Base-by-base conservation (phyloP, 2,888 invertebrate species). In the Euzetes globulus region DNA sequence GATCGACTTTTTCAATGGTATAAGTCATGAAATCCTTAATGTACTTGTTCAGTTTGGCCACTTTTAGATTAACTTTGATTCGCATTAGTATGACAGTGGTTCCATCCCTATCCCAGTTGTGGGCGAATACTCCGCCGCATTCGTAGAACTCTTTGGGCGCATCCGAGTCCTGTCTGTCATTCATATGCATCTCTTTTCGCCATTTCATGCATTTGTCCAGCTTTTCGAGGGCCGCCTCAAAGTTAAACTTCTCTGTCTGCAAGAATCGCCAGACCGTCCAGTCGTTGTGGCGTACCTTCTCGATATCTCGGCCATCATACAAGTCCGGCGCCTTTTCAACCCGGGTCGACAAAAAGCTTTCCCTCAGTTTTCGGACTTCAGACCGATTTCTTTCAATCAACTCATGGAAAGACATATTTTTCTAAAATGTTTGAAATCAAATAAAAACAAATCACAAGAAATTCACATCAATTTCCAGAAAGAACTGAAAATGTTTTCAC, bases 211-310 rank as follows among this genome's bases (percentile, higher is more conserved):
- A 25, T 45, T 33, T 37, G 27, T 72, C 72, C n/a, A 72, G 19
- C 19, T 58, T 55, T 6, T 72, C 72, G 9, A 72, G 22, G 1
- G 58, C 37, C 11, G 33, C 15, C 33, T 58, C 58, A 1, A 25
- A 19, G 11, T 60, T 22, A 19, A 33, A 45, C 9, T 41, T 29
- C 27, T 60, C 55, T 11, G 58, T 41, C 19, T 7, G 1, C 27
- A 72, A 13, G 25, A 72, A 72, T n/a, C 72, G 72, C 27, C 33
- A 72, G n/a, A 72, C 58, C 0, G 72, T 33, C 72, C 72, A 72
- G 60, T 72, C 72, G 22, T 58, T 60, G 5, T 29, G 11, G 1
- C 11, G 3, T 0, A 72, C 37, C n/a, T 58, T 55, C 3, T 37
- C 11, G 5, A 72, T 22, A 22, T 72, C 72, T 17, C 17, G 3